These are phyloP conservation scores for Tinea trinotella DNA, from an alignment of 2,888 invertebrate species.

Conservation along the genomic window DNA sequence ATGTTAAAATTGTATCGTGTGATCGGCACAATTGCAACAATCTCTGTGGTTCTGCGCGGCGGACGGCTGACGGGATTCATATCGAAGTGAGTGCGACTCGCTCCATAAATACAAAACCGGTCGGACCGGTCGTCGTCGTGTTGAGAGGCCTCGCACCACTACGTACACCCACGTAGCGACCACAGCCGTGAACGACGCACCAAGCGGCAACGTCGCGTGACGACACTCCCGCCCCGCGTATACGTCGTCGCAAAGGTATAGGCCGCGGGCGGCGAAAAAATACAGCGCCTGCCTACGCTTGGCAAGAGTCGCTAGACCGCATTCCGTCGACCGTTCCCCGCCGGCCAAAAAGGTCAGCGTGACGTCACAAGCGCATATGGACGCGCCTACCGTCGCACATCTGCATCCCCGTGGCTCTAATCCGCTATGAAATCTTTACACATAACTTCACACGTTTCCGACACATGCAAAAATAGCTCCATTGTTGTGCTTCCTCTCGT, in stretches of 20 bases:
- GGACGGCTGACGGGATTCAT: conserved; percentile 50
- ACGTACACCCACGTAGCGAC: conserved; percentile 62
- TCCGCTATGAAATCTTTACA: neutral
- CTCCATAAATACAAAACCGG: conserved; percentile 71
- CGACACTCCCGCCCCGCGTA: conserved; percentile 73
- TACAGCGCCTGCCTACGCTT: conserved; percentile 67
- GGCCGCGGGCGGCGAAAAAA: conserved; percentile 62
- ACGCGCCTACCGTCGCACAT: neutral
- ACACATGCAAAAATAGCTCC: neutral
- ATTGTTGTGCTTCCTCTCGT: neutral
- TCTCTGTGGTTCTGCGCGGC: conserved; percentile 58
- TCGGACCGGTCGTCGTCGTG: conserved; percentile 43
- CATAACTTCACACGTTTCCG: neutral
- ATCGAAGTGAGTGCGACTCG: conserved; percentile 53
- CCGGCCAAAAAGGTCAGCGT: conserved; percentile 60
- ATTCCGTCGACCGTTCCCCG: conserved; percentile 64
- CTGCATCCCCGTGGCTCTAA: neutral
- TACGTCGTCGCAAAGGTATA: too few species aligned
- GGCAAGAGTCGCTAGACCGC: conserved; percentile 53
- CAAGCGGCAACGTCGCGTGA: conserved; percentile 73
- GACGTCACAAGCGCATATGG: conserved; percentile 45
- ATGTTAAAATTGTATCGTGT: too few species aligned
- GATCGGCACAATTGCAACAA: neutral
- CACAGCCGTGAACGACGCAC: conserved; percentile 49
- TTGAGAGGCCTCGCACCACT: conserved; percentile 25